Conservation (phyloP, 2,888 invertebrate genomes). For the Tenthredo scrophulariae region DNA sequence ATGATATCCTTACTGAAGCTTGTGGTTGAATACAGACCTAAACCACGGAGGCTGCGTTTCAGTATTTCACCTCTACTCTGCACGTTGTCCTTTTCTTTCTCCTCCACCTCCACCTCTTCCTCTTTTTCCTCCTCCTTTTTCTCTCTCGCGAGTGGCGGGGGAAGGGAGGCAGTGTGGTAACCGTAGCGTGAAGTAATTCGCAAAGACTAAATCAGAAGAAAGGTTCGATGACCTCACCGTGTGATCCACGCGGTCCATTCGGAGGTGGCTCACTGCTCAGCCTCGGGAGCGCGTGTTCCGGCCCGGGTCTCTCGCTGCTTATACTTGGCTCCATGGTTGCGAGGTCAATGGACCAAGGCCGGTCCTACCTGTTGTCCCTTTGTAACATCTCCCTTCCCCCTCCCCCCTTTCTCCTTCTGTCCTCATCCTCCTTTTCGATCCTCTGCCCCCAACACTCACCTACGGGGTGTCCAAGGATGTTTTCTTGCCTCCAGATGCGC, state of each 20-base stretch:
- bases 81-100: conserved; percentile 17
- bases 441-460: conserved; percentile 48
- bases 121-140: background rate
- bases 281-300: conserved; percentile 54
- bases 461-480: conserved; percentile 33
- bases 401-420: conserved; percentile 60
- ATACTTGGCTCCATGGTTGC: conserved; percentile 56
- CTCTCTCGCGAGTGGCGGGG: background rate
- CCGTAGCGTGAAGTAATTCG: conserved; percentile 55
- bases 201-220: conserved; percentile 57
- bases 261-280: conserved; percentile 48
- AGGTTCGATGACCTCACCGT: conserved; percentile 60
- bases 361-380: conserved; percentile 67
- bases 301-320: conserved; percentile 49
- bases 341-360: conserved; percentile 74
- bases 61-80: conserved; percentile 26
- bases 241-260: conserved; percentile 54
- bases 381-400: conserved; percentile 63
- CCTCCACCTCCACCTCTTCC: background rate
- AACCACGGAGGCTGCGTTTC: conserved; percentile 37
- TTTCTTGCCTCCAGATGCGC: background rate
- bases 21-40: conserved; percentile 13
- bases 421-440: conserved; percentile 5
- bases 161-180: conserved; percentile 35
- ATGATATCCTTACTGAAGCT: background rate